Evolutionary conservation across 2,888 invertebrate genomes (phyloP).

Genomic region (Elmis aenea): DNA sequence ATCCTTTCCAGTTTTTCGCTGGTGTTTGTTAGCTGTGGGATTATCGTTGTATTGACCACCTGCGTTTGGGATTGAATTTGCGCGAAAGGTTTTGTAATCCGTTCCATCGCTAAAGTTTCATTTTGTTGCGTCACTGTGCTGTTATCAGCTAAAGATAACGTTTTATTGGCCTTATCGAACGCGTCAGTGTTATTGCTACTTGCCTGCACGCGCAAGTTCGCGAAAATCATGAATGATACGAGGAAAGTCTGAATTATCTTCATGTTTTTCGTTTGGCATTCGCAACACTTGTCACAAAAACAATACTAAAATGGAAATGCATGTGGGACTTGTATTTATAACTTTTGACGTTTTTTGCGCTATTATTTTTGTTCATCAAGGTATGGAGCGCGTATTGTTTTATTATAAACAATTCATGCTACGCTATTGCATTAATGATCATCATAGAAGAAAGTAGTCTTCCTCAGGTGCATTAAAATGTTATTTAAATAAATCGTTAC

Average conservation of each 20-base stretch:
- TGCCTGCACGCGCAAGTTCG: neutral
- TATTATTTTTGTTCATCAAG: slow-evolving; percentile 12
- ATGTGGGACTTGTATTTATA: slow-evolving; percentile 14
- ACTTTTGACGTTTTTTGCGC: slow-evolving; percentile 9
- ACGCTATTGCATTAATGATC: slow-evolving; percentile 14
- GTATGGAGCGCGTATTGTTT: slow-evolving; percentile 13
- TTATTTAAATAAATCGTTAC: slow-evolving; percentile 4
- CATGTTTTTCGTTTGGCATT: too few relatives aligned
- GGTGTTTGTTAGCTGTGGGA: slow-evolving; percentile 2
- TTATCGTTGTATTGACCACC: slow-evolving; percentile 21
- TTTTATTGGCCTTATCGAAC: slow-evolving; percentile 1
- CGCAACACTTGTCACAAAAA: too few relatives aligned
- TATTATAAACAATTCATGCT: slow-evolving; percentile 10
- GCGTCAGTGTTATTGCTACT: neutral
- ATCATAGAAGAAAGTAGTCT: slow-evolving; percentile 15
- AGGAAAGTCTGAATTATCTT: too few relatives aligned
- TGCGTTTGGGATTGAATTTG: slow-evolving; percentile 12
- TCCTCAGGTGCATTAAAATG: slow-evolving; percentile 5
- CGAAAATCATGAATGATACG: too few relatives aligned
- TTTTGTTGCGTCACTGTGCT: slow-evolving; percentile 1
- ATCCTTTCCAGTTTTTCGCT: slow-evolving; percentile 5
- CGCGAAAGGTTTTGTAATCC: slow-evolving; percentile 23
- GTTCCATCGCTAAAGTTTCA: slow-evolving; percentile 7
- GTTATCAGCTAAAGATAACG: neutral
- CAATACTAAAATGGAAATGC: too few relatives aligned